A percentile compares a stretch with the other conserved stretches of the same genome.
Evolutionary conservation across 2,797 vertebrate species (phyloP).

Genomic region (Eulemur mongoz): DNA sequence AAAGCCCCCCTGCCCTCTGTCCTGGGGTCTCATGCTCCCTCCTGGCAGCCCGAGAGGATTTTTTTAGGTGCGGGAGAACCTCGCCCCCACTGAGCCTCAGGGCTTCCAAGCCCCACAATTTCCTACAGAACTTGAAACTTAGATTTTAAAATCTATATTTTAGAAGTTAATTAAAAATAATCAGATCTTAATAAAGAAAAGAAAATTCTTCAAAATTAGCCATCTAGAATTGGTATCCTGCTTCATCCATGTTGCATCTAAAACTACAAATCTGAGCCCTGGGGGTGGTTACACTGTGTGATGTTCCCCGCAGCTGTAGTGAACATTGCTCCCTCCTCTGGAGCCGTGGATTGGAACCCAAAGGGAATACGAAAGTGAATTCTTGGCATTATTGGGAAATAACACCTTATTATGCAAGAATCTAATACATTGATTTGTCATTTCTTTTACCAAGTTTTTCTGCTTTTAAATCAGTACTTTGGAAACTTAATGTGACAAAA

Average conservation of each 20-base stretch:
- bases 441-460: not conserved
- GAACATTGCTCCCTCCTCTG: not conserved
- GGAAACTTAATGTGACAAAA: not conserved
- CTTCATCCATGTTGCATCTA: rapidly evolving
- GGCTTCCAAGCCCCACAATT: rapidly evolving
- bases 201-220: too few species aligned
- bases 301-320: not conserved
- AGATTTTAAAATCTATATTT: not conserved
- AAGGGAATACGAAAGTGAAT: too few species aligned
- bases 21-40: too few species aligned
- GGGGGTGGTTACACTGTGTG: too few species aligned
- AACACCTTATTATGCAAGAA: too few species aligned
- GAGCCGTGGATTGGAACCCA: too few species aligned
- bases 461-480: not conserved
- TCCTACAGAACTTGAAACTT: not conserved
- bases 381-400: rapidly evolving
- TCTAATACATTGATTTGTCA: not conserved
- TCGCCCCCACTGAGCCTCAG: rapidly evolving
- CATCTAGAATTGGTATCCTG: rapidly evolving
- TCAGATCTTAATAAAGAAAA: not conserved
- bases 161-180: not conserved
- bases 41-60: rapidly evolving
- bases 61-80: too few species aligned
- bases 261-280: rapidly evolving
- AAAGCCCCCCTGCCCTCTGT: rapidly evolving